These are phyloP conservation scores for Lepus townsendii DNA, from an alignment of 2,797 vertebrate species.

Conservation along the genomic window DNA sequence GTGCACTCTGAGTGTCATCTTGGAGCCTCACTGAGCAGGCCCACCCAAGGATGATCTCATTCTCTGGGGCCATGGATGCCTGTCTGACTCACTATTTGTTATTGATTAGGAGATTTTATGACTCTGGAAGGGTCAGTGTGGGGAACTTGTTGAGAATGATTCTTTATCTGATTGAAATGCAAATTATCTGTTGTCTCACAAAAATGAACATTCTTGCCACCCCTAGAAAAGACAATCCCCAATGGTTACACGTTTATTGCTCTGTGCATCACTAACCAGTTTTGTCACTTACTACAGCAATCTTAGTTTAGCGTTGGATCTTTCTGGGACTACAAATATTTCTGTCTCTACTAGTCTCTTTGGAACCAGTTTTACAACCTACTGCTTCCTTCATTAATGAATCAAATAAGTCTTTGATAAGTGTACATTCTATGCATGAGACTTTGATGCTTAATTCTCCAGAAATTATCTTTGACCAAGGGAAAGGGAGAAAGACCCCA, in stretches of 20 bases:
- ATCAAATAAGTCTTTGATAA: neutral
- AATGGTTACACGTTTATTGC: neutral
- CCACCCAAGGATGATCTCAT: constrained; percentile 57
- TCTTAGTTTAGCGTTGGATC: neutral
- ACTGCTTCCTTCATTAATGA: neutral
- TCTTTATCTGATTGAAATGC: constrained; percentile 28
- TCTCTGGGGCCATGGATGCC: neutral
- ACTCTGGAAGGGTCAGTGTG: neutral
- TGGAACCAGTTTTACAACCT: neutral
- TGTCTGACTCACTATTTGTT: constrained; percentile 28
- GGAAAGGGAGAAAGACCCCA: neutral
- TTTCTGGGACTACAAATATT: neutral
- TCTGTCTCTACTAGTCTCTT: neutral
- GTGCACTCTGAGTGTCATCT: neutral
- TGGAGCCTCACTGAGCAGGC: neutral
- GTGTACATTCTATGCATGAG: neutral
- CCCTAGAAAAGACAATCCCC: neutral
- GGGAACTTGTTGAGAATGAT: constrained; percentile 7
- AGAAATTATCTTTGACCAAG: neutral
- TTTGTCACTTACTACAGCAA: neutral
- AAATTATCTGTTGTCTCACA: neutral
- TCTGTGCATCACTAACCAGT: neutral
- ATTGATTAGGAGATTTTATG: neutral
- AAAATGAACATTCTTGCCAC: constrained; percentile 46
- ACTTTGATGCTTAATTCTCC: neutral